A percentile compares a stretch with the other conserved stretches of the same genome.
Evolutionary conservation across 35 echinoderm and acorn worm genomes (phyloP).

Genomic region (Nesometra sesokonis): DNA sequence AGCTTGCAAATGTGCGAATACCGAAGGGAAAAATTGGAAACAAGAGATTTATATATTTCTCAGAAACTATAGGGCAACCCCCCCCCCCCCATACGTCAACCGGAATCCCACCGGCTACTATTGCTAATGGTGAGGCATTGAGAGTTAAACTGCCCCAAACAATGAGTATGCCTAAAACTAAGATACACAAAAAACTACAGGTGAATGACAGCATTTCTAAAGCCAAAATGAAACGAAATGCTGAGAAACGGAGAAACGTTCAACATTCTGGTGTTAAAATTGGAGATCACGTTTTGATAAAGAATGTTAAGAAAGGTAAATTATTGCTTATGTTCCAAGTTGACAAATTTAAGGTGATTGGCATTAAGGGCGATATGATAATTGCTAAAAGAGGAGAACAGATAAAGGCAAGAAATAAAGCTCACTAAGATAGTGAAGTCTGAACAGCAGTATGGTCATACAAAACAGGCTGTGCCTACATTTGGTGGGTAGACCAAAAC

Average conservation of each 20-base stretch:
- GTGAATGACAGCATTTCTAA: neutral
- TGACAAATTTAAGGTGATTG: too few species aligned
- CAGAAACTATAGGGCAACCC: neutral
- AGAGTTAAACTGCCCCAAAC: neutral
- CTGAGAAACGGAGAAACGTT: neutral
- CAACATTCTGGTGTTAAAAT: neutral
- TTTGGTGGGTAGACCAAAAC: neutral
- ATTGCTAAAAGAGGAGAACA: too few species aligned
- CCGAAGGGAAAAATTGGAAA: neutral
- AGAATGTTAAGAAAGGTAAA: neutral
- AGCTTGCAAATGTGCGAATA: neutral
- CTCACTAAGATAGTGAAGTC: too few species aligned
- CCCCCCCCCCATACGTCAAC: neutral
- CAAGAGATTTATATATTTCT: neutral
- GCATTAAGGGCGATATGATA: too few species aligned
- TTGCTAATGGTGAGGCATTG: neutral
- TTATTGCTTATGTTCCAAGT: too few species aligned
- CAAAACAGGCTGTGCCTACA: neutral
- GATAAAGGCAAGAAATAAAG: too few species aligned
- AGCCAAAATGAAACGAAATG: neutral
- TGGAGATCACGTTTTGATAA: neutral
- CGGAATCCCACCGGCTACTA: neutral
- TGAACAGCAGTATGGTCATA: too few species aligned
- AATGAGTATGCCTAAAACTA: neutral
- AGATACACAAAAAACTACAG: neutral